Percentiles rank a stretch among this genome's conserved stretches.
Conservation (phyloP, 2,113 vertebrate species). For the Zootoca vivipara region DNA sequence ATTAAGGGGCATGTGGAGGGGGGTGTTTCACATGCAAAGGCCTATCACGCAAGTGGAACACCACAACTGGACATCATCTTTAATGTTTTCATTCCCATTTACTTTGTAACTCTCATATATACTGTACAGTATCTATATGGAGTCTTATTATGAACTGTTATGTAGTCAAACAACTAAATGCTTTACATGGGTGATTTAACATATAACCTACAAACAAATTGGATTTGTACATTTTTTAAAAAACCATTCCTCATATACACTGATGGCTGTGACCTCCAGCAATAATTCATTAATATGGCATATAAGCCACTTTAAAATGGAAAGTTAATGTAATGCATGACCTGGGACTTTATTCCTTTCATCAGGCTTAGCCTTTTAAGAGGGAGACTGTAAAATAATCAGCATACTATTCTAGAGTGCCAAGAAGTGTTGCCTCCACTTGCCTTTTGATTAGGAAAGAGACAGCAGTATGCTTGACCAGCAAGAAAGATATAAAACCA, state of each 20-base stretch:
- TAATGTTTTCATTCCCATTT: not conserved
- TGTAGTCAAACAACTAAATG: not conserved
- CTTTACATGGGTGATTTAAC: not conserved
- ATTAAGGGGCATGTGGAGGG: too few relatives aligned
- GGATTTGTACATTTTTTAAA: not conserved
- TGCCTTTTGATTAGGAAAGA: not conserved
- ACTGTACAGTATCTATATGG: not conserved
- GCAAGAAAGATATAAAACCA: not conserved
- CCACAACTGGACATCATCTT: too few relatives aligned
- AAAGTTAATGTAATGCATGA: not conserved
- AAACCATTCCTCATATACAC: not conserved
- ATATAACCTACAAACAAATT: not conserved
- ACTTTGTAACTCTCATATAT: not conserved
- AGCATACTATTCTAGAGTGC: not conserved
- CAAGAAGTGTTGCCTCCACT: not conserved
- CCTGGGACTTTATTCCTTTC: not conserved
- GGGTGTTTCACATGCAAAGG: too few relatives aligned
- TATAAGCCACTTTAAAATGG: constrained; percentile 5
- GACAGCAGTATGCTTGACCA: not conserved
- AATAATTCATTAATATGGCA: constrained; percentile 3
- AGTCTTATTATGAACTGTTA: not conserved
- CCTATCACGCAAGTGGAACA: too few relatives aligned
- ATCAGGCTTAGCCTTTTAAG: not conserved
- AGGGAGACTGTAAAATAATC: not conserved
- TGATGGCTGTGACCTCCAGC: not conserved